Conservation (phyloP, 2,113 vertebrate species). For the Orthonyx spaldingii region DNA sequence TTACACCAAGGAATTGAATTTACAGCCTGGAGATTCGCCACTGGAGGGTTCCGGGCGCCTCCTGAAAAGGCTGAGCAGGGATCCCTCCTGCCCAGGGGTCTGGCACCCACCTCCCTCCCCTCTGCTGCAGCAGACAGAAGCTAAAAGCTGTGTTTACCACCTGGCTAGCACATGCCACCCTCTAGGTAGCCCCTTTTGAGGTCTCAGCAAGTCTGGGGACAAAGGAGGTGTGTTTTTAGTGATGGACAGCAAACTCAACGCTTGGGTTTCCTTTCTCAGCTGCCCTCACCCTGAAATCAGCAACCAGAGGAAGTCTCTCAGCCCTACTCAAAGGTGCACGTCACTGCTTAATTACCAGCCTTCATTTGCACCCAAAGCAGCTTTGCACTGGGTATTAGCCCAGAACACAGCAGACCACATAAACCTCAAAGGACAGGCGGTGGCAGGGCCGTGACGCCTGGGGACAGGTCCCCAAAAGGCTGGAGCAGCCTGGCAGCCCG, state of each 20-base stretch:
- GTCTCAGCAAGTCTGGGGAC: neutral
- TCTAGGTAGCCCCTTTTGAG: neutral
- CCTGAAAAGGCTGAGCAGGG: neutral
- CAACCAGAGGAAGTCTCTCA: neutral
- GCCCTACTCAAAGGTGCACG: neutral
- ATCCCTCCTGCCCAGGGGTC: neutral
- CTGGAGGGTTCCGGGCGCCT: neutral
- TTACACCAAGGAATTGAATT: neutral
- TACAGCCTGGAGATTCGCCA: neutral
- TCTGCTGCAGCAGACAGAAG: neutral
- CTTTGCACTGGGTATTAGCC: neutral
- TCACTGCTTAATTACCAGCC: neutral
- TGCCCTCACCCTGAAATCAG: neutral
- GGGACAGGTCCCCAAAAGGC: neutral
- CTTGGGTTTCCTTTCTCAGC: neutral
- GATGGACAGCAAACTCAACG: neutral
- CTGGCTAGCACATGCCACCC: neutral
- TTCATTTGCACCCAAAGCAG: neutral
- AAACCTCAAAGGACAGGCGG: neutral
- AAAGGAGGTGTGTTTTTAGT: neutral
- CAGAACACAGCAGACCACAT: neutral
- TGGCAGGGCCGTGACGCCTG: neutral
- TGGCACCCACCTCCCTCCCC: neutral
- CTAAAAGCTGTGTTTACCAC: neutral
- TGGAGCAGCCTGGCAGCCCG: rapidly evolving